Base-by-base conservation (phyloP, 1,140 invertebrate species). In the Adelges cooleyi region DNA sequence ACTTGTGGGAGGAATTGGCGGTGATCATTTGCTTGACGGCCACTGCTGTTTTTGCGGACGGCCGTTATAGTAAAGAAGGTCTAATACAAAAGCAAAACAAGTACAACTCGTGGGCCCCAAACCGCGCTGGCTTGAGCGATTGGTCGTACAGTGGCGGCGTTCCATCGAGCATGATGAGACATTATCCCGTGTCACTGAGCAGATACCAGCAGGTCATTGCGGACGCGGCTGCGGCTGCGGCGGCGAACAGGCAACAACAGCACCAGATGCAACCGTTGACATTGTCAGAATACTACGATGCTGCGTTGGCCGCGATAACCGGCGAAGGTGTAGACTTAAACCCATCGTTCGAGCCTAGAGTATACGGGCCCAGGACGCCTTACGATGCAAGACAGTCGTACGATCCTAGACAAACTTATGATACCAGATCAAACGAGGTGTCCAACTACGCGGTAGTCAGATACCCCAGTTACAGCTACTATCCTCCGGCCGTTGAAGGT, bases 381-480 rank as follows among this genome's bases (percentile, higher is more conserved):
- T 33, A 33, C 29, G 29, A 33, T 6, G 5, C 29, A 33, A 33
- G 5, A 6, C n/a, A n/a, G n/a, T n/a, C n/a, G n/a, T n/a, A n/a
- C n/a, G n/a, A n/a, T n/a, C n/a, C n/a, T n/a, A 33, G 29, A 33
- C 29, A 33, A 33, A 5, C 29, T 6, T 33, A 33, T 33, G 11
- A 5, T 33, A 33, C 29, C 11, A n/a, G n/a, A n/a, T n/a, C n/a
- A n/a, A 33, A 33, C 11, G 29, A 33, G 11, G 5, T 33, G 25
- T 20, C 29, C n/a, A 42, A 62, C 56, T 62, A 62, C 42, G 56
- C 56, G 1, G 56, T 62, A 18, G 56, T 62, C 17, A 17, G 56
- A 13, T 62, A 62, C 2, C 56, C 56, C 17, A 62, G 17, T 48
- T 62, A 44, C 25, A 13, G 51, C n/a, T 59, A 59, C 11, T 59